Conservation (phyloP, 2,113 vertebrate species). For the Xyliphius kryptos region DNA sequence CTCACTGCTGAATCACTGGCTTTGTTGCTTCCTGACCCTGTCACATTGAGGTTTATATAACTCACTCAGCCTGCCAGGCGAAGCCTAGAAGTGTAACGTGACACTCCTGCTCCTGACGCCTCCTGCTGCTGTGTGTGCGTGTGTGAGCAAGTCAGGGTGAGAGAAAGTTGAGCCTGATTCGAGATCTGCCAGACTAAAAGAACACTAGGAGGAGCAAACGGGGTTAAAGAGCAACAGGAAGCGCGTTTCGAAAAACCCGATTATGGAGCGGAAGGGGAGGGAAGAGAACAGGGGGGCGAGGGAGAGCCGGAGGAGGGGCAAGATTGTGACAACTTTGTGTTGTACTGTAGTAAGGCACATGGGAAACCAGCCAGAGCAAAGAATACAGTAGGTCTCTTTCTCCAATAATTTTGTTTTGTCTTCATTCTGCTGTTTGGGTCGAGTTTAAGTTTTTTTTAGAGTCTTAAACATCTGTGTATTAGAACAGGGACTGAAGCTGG, state of each 20-base stretch:
- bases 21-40: constrained; percentile 54
- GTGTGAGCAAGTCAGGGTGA: not conserved
- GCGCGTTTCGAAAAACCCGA: constrained; percentile 47
- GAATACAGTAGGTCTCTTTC: constrained; percentile 63
- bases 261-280: constrained; percentile 59
- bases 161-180: constrained; percentile 3
- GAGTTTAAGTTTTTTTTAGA: not conserved
- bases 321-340: constrained; percentile 62
- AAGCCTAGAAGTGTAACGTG: constrained; percentile 52
- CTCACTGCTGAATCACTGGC: constrained; percentile 35
- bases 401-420: constrained; percentile 24
- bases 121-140: constrained; percentile 6
- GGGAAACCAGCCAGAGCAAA: constrained; percentile 60
- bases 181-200: constrained; percentile 44
- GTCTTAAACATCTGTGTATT: not conserved
- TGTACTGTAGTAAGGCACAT: constrained; percentile 54
- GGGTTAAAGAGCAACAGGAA: constrained; percentile 75
- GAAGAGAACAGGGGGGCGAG: constrained; percentile 35
- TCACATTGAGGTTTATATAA: constrained; percentile 56
- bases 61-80: constrained; percentile 43
- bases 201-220: constrained; percentile 36
- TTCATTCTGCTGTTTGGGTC: not conserved
- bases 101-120: constrained; percentile 47
- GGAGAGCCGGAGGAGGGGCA: constrained; percentile 51
- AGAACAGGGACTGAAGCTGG: no score